Evolutionary conservation across 2,113 vertebrate genomes (phyloP), one percentile per base, ranked within the genome.

Genomic region (Eudyptes chrysolophus): DNA sequence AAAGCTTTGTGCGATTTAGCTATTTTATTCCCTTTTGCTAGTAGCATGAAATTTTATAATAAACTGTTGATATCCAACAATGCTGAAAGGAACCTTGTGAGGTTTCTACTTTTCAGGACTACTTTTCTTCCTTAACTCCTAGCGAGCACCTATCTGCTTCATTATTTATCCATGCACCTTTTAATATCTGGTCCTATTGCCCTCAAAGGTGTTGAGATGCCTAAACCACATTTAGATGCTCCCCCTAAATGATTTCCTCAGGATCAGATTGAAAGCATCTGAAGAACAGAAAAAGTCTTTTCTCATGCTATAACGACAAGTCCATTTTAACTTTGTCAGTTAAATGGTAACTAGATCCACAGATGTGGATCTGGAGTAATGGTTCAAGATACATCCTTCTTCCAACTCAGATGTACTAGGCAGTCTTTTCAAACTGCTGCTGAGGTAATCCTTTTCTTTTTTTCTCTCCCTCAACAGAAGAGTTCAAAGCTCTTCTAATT

Each of bases 401-500:
- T 82, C 55, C 48, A 74, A 60, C 36, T 38, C 57, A 42, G 34
- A 92, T 64, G 17, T 29, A 52, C 80, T 75, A 32, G 16, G 27
- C 6, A 20, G 26, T 44, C 77, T 89, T 93, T 87, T 84, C 61
- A 91, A 91, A 82, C 11, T 71, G 30, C 54, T 64, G 34, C 46
- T 84, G 69, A 87, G 25, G 61, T 34, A 92, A 90, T 86, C n/a
- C 3, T 70, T 92, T 87, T 61, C 16, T 48, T 76, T 68, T 87
- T 62, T 62, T 7, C 42, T 65, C 15, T 91, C 27, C 16, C 10
- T 76, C 36, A 60, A 36, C 16, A 60, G 52, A 79, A 65, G 74
- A 91, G 27, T 84, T 90, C 65, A 93, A 82, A 91, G 52, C 74
- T 85, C 36, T 92, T 85, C 34, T 95, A 92, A 93, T 92, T 96